Evolutionary conservation across 1,140 invertebrate species (phyloP).

Genomic region (Leptopilina clavipes): DNA sequence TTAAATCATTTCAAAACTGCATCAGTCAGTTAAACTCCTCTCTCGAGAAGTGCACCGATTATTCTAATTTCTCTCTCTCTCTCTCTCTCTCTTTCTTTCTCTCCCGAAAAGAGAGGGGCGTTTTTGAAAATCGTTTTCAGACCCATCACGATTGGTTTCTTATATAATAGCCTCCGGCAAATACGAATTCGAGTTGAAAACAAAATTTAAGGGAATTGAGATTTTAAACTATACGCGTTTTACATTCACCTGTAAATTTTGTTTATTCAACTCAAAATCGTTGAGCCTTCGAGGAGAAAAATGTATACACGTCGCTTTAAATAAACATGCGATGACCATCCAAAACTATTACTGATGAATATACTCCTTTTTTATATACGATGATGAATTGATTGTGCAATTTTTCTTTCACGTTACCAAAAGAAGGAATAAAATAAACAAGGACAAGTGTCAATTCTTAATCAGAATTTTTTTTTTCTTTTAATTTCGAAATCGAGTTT

Average conservation of each 20-base stretch:
- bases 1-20: conserved; percentile 59
- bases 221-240: background rate
- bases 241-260: background rate
- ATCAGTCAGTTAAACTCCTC: conserved; percentile 19
- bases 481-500: conserved; percentile 35
- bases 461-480: background rate
- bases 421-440: background rate
- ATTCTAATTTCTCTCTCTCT: conserved; percentile 45
- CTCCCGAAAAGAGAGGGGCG: conserved; percentile 24
- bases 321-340: background rate
- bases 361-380: background rate
- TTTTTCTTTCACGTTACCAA: background rate
- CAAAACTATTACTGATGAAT: background rate
- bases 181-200: background rate
- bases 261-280: background rate
- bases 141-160: background rate
- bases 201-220: conserved; percentile 2
- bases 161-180: background rate
- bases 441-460: conserved; percentile 23
- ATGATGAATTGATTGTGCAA: too few species aligned
- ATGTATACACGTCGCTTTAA: background rate
- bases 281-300: too few species aligned
- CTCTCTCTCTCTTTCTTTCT: conserved; percentile 36
- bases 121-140: conserved; percentile 11
- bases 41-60: conserved; percentile 33